Conservation (phyloP, 2,797 vertebrate species). For the Okamejei kenojei region DNA sequence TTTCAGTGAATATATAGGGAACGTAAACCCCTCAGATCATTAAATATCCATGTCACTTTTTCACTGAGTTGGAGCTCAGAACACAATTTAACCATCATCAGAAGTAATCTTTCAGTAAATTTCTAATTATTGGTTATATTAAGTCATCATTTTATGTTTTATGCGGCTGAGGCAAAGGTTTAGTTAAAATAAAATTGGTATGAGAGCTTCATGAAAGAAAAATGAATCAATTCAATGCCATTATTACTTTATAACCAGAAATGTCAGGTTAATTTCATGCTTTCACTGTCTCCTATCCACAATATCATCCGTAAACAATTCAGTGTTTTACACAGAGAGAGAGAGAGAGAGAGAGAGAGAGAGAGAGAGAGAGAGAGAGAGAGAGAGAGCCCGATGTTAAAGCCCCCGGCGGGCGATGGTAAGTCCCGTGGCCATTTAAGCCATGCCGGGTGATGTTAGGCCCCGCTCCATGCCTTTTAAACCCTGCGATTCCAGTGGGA, state of each 20-base stretch:
- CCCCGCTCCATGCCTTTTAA: too few relatives aligned
- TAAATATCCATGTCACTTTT: not conserved
- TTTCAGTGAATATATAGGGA: not conserved
- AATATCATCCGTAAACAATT: not conserved
- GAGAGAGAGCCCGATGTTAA: too few relatives aligned
- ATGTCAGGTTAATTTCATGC: slow-evolving; percentile 26
- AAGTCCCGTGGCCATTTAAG: too few relatives aligned
- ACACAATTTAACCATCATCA: not conserved
- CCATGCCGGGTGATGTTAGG: too few relatives aligned
- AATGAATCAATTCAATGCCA: not conserved
- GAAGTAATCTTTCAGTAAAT: not conserved
- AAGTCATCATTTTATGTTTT: not conserved
- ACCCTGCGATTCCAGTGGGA: too few relatives aligned
- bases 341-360: not conserved
- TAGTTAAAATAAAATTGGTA: not conserved
- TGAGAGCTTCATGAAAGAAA: not conserved
- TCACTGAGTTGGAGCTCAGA: not conserved
- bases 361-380: not conserved
- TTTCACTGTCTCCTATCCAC: not conserved
- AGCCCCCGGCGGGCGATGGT: too few relatives aligned
- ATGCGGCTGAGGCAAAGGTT: not conserved
- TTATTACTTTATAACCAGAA: slow-evolving; percentile 9
- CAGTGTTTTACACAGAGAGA: not conserved
- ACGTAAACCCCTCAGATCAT: not conserved
- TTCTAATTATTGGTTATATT: not conserved